Evolutionary conservation across 2,888 invertebrate genomes (phyloP), one percentile per base, ranked within the genome.

Genomic region (Volucella inanis): DNA sequence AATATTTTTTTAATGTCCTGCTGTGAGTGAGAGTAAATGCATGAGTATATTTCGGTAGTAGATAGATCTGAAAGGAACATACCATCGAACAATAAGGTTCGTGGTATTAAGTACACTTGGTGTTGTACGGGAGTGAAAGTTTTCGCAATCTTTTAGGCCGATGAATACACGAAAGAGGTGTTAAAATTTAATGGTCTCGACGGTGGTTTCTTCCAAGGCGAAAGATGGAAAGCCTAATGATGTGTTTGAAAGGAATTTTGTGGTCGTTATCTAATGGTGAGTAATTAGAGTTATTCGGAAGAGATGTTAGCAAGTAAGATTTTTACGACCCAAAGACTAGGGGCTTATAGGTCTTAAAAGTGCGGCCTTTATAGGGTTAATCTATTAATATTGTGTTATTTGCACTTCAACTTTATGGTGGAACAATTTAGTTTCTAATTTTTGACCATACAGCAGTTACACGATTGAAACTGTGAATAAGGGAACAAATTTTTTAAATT

Each of bases 1-100:
- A 87, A 87, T 78, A 85, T 74, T 76, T 87, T 87, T 87, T 87
- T 81, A 85, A 85, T 85, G 85, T 68, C 85, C 81, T 68, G 81
- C 85, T 81, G 85, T 77, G 85, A 77, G 57, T 31, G 71, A 15
- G 65, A 78, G 55, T 11, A 15, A 75, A 65, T 64, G 57, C 57
- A 75, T 45, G 55, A 65, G 41, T 8, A 67, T 55, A 45, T 59
- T 11, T 70, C 43, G 31, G 9, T 38, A 31, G 43, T 52, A 50
- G 55, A 55, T 55, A 64, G 68, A 62, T 62, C 68, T 64, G 59
- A 14, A 50, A 15, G 57, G 31, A 54, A 3, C 14, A 22, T 22
- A 38, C 54, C 64, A 54, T 31, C 52, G 78, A 74, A 70, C 83
- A 78, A 50, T 74, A 14, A 47, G 59, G 47, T 54, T 62, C 64